Conservation (phyloP, 2,113 vertebrate species). For the Pseudopipra pipra region DNA sequence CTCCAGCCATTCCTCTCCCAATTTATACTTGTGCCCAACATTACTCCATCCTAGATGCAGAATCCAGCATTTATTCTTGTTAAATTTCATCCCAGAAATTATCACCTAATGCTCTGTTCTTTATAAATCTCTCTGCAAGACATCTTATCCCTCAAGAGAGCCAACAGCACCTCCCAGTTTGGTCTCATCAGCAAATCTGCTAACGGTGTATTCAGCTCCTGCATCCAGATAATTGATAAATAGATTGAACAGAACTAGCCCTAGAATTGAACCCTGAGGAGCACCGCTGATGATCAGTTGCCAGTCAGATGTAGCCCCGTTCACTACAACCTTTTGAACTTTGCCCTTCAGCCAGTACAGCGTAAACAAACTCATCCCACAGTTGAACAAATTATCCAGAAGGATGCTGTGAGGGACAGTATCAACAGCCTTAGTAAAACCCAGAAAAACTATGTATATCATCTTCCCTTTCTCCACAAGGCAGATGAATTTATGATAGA, state of each 20-base stretch:
- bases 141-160: background rate
- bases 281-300: too few species aligned
- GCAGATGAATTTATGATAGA: background rate
- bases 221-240: background rate
- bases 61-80: background rate
- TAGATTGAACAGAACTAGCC: background rate
- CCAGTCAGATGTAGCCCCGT: background rate
- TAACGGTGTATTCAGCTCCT: background rate
- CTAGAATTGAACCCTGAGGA: background rate
- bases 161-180: background rate
- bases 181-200: background rate
- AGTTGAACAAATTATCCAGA: fast-evolving
- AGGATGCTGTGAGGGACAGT: background rate
- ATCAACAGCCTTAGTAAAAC: background rate
- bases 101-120: background rate
- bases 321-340: background rate
- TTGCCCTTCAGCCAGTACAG: background rate
- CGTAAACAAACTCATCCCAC: background rate
- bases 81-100: background rate
- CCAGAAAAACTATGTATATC: background rate
- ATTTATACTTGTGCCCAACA: background rate
- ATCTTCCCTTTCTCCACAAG: background rate
- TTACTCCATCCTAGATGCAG: background rate
- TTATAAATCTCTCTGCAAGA: background rate
- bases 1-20: background rate